Evolutionary conservation across 2,797 vertebrate genomes (phyloP), one percentile per base, ranked within the genome.

Genomic region (Potorous gilbertii): DNA sequence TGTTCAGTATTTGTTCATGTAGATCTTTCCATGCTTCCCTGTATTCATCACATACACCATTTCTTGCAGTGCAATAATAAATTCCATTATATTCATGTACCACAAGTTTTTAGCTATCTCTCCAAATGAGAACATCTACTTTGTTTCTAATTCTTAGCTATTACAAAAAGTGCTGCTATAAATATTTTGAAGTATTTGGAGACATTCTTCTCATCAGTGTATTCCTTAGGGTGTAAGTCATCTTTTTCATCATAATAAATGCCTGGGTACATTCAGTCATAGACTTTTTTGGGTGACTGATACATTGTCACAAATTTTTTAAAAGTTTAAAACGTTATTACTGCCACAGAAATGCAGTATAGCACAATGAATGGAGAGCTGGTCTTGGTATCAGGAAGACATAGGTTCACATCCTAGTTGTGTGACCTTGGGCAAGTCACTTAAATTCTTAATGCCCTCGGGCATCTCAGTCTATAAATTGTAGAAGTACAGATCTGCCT

Each of bases 211-310:
- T 66, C 34, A n/a, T 66, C 34, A n/a, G 10, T 66, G 62, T 1
- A 14, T 66, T n/a, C 34, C 34, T 66, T n/a, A 13, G 34, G 31
- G 62, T 62, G 94, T 91, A 92, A 54, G 81, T 55, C 59, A 92
- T 95, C 62, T 96, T 97, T 94, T 97, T 96, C 95, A 34, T 54
- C 91, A 92, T 91, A 97, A 55, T 95, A 94, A 94, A 92, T 95
- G 96, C 95, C 95, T 96, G 91, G 91, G 90, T 89, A 46, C 62
- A 91, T 74, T 96, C 93, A 95, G 93, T 93, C 96, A 94, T 94
- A 92, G 74, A 95, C 94, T 95, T 93, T 14, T 96, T 91, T 57
- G 90, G 94, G 94, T 52, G 34, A 95, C 50, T 94, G 94, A 66
- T 34, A 27, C 92, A 94, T 96, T 97, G 94, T 81, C 81, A 95